These are phyloP conservation scores for Ciconia stormi DNA, from an alignment of 2,113 vertebrate genomes.

Conservation along the genomic window DNA sequence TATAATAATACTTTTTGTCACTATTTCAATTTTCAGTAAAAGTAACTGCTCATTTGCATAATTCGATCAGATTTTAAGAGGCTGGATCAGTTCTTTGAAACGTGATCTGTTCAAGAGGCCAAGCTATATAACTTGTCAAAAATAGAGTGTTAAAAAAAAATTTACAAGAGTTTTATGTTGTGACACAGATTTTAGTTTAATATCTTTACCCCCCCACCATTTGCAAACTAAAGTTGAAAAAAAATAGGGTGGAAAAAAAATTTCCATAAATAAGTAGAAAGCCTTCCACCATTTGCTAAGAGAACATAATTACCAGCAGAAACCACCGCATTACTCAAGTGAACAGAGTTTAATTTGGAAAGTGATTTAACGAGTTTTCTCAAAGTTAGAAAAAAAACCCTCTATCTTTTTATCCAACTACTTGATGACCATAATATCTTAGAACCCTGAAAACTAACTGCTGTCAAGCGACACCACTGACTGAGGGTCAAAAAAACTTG, in stretches of 20 bases:
- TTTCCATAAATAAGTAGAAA: neutral
- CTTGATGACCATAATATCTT: neutral
- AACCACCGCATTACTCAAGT: neutral
- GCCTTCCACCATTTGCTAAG: neutral
- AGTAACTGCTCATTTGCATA: neutral
- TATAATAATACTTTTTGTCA: neutral
- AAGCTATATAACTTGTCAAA: neutral
- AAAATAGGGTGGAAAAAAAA: neutral
- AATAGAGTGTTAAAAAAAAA: neutral
- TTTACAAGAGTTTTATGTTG: neutral
- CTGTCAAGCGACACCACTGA: neutral
- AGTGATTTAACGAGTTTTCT: neutral
- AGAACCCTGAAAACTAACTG: neutral
- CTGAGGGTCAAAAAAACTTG: neutral
- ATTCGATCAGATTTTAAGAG: neutral
- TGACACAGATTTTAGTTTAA: neutral
- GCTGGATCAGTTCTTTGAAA: neutral
- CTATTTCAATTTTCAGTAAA: neutral
- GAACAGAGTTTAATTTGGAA: neutral
- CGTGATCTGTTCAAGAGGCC: neutral
- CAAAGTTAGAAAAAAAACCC: neutral
- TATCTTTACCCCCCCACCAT: neutral
- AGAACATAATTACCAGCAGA: neutral
- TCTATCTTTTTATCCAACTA: neutral
- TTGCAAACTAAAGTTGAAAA: neutral